Conservation (phyloP, 2,113 vertebrate genomes). For the Dendrocopos noguchii region DNA sequence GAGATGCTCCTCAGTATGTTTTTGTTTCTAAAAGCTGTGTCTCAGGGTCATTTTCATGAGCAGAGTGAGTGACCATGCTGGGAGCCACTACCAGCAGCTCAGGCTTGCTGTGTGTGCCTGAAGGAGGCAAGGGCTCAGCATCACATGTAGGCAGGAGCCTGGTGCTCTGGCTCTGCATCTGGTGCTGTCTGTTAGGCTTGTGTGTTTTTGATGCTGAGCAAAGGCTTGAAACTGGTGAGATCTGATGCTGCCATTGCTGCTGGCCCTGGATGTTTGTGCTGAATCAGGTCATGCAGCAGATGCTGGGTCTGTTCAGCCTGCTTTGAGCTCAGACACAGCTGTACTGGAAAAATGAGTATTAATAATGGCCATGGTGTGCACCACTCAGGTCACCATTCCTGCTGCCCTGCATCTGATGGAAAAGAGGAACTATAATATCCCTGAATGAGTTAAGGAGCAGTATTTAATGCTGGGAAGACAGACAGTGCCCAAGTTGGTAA, state of each 20-base stretch:
- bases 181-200: not conserved
- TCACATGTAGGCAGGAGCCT: not conserved
- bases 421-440: not conserved
- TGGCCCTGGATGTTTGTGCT: not conserved
- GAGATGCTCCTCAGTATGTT: not conserved
- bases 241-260: not conserved
- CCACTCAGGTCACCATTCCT: not conserved
- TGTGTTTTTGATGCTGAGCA: not conserved
- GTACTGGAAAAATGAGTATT: accelerated
- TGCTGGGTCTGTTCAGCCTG: not conserved
- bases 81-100: not conserved
- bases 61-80: not conserved
- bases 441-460: not conserved
- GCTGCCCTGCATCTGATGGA: not conserved
- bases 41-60: not conserved
- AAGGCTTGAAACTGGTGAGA: not conserved
- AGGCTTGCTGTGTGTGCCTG: not conserved
- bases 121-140: not conserved
- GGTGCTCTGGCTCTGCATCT: not conserved
- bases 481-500: not conserved
- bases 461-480: not conserved
- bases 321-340: not conserved
- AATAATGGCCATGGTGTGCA: too few relatives aligned
- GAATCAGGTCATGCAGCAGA: too few relatives aligned
- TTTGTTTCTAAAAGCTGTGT: not conserved